Base-by-base conservation (phyloP, 2,113 vertebrate species). In the Cyanistes caeruleus region DNA sequence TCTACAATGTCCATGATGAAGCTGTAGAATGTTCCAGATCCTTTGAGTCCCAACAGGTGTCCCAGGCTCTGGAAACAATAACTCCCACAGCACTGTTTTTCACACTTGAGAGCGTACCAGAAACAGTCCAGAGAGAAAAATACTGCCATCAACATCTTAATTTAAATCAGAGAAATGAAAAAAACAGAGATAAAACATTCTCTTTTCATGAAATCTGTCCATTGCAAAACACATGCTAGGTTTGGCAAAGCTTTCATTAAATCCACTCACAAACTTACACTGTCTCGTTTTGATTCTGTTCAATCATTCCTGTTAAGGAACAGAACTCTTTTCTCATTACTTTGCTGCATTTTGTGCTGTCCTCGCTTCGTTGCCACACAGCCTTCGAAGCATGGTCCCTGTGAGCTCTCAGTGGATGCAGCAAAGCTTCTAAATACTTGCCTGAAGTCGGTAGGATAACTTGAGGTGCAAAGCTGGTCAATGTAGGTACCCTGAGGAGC, bases 371-470 rank as follows among this genome's bases (percentile, higher is more conserved):
- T 17, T 81, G 56, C 41, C 44, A 73, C 15, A 24, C 22, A 72
- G 76, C 49, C 43, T 72, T 79, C 87, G 74, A 84, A 69, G 5
- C 15, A 25, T 2, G 5, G 10, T 39, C 56, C 51, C 37, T 82
- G 59, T 74, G 69, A 93, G 60, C 22, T 13, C 48, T 23, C 60
- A 55, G 5, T 7, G 30, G 37, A 87, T 77, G 82, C 51, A 59
- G 22, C 5, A 77, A 91, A 94, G 33, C 62, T 83, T 79, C 94
- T 76, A 90, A 90, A 86, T 85, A 33, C 23, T 60, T 91, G n/a
- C 48, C 79, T 87, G 33, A 73, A 83, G 63, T 63, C 55, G 59
- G 27, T 37, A 37, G 39, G 65, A 63, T 79, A 88, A 73, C 48
- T 51, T n/a, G 33, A 77, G 39, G 27, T 55, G 5, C 48, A 91